Conservation (phyloP, 2,113 vertebrate genomes). For the Hypocryptadius cinnamomeus region DNA sequence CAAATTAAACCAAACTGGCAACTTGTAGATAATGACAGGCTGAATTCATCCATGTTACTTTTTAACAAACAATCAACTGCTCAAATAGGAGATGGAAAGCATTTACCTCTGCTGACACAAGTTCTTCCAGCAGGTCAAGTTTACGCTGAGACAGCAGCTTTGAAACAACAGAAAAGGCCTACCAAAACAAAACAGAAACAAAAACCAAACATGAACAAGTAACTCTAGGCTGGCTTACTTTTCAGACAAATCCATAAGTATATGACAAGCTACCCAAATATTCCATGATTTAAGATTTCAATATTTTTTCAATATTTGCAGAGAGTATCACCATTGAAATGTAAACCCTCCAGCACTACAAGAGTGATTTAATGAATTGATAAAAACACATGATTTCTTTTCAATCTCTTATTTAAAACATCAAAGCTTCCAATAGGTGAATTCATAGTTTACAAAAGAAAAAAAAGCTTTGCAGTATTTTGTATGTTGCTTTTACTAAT, state of each 20-base stretch:
- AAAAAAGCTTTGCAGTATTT: not conserved
- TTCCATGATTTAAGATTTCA: not conserved
- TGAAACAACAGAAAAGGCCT: conserved; percentile 93
- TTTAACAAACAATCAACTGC: not conserved
- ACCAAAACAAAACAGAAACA: not conserved
- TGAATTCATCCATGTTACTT: not conserved
- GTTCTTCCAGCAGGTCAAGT: conserved; percentile 85
- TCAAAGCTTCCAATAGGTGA: not conserved
- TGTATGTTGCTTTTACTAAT: not conserved
- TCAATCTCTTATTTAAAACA: not conserved
- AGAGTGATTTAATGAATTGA: not conserved
- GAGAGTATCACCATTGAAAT: not conserved
- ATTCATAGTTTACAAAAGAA: not conserved
- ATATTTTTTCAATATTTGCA: not conserved
- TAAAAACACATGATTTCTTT: not conserved
- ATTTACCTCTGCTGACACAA: conserved; percentile 88
- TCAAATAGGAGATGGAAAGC: not conserved
- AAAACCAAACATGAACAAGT: not conserved
- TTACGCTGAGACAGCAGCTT: conserved; percentile 81
- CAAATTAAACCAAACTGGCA: not conserved
- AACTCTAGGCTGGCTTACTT: not conserved
- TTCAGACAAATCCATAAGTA: not conserved
- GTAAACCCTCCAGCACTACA: not conserved
- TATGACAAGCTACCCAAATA: not conserved
- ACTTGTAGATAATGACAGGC: not conserved